Base-by-base conservation (phyloP, 2,797 vertebrate genomes). In the Rhynchonycteris naso region DNA sequence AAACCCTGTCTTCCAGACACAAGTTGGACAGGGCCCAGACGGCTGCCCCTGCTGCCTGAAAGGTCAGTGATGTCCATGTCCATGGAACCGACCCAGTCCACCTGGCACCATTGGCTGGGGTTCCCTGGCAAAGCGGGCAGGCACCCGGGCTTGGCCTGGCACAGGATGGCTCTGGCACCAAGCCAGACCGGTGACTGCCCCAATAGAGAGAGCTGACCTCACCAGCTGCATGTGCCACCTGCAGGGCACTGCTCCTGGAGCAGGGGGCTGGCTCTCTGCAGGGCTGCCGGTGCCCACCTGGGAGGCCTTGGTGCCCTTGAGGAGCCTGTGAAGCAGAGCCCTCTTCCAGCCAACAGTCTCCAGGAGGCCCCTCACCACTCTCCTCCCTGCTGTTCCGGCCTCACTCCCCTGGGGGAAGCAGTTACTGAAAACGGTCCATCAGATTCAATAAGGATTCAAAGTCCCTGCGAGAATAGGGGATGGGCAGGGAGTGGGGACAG, bases 41-140 rank as follows among this genome's bases (percentile, higher is more conserved):
- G 78, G n/a, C 83, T 85, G 83, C 95, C 94, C 92, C 90, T 3
- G 22, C 56, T 72, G 86, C 95, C 88, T 84, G 61, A 35, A 83
- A 93, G 88, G 95, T 94, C 90, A 95, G 85, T 59, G 56, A 91
- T 81, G 18, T 94, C 90, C 30, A 61, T 69, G 82, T 61, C 84
- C 58, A 74, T 50, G 30, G 80, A 91, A 89, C 87, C 96, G 93
- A 96, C 91, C 94, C 76, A 18, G 69, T 59, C 50, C 1, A 2
- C 72, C 94, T 90, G 96, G 96, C 95, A 96, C 91, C 95, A 93
- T 72, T 21, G 38, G 96, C 95, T 69, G 69, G 95, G 97, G 66
- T 94, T 95, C 95, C 96, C 95, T 96, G 95, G 91, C 95, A 94
- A 97, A 86, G 72, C 63, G 66, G 86, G 89, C 72, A 10, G 90